Evolutionary conservation across 2,888 invertebrate genomes (phyloP).

Genomic region (Schrankia costaestrigalis): DNA sequence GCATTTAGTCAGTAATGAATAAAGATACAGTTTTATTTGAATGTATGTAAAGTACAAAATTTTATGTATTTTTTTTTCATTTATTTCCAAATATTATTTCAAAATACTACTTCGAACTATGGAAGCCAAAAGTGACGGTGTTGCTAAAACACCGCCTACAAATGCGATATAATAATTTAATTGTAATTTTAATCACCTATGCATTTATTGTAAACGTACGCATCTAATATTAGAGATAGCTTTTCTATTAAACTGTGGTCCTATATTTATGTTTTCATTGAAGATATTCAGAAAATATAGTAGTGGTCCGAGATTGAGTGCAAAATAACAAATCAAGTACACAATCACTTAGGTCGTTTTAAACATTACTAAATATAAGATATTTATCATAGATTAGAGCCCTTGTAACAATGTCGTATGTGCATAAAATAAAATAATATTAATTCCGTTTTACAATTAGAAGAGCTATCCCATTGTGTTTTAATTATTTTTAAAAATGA

Average conservation of each 20-base stretch:
- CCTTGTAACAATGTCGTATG: background rate
- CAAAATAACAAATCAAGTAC: constrained; percentile 8
- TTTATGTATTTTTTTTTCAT: constrained; percentile 25
- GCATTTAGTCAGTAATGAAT: constrained; percentile 35
- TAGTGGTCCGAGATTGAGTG: constrained; percentile 64
- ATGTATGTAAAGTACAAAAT: constrained; percentile 67
- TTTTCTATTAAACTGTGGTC: constrained; percentile 65
- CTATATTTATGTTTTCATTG: constrained; percentile 41
- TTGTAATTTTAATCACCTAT: constrained; percentile 33
- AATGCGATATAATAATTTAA: constrained; percentile 45
- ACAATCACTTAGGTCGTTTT: constrained; percentile 20
- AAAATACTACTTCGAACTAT: constrained; percentile 65
- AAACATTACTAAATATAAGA: constrained; percentile 16
- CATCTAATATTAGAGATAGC: constrained; percentile 68
- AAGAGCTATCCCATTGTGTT: constrained; percentile 64
- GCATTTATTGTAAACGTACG: constrained; percentile 46
- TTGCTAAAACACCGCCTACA: constrained; percentile 51
- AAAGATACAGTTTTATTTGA: constrained; percentile 24
- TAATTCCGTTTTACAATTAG: constrained; percentile 38
- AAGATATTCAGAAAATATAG: constrained; percentile 64
- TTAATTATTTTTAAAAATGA: constrained; percentile 42
- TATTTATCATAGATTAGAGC: constrained; percentile 1
- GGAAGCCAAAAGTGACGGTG: constrained; percentile 72
- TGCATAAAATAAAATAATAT: constrained; percentile 13
- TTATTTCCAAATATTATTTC: constrained; percentile 32